Base-by-base conservation (phyloP, 2,797 vertebrate genomes). In the Parambassis ranga region DNA sequence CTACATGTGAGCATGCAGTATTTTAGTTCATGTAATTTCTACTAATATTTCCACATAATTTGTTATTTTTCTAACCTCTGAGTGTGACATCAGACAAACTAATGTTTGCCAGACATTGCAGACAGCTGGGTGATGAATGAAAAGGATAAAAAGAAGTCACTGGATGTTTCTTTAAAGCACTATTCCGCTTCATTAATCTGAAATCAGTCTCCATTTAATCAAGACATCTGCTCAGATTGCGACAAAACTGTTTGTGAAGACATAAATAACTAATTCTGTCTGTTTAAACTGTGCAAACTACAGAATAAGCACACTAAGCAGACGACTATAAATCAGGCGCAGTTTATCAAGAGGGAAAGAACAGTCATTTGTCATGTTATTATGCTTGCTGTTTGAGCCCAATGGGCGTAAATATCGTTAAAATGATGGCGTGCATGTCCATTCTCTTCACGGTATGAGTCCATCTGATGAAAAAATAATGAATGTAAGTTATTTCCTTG, bases 251-350 rank as follows among this genome's bases (percentile, higher is more conserved):
- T 81, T 59, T 79, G 74, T 41, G 31, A 52, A 50, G 62, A 82
- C 47, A 69, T 72, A 85, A 85, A 89, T 63, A 75, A 52, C 30
- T 19, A 44, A 43, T 66, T 79, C 15, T 55, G 57, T 7, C 20
- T 84, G 75, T 88, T 86, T 85, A 72, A 74, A 81, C 70, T 43
- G 47, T 37, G 60, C 32, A 47, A 71, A 59, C 43, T 27, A 42
- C 68, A 57, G 60, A 78, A 53, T 67, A 64, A 52, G 71, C 41
- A 72, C 81, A 84, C 84, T 81, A 65, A 43, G 49, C 53, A 51
- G 65, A 50, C 24, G 23, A 56, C 60, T 27, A 65, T 88, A 77
- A 83, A 85, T 83, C 82, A 80, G 67, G 18, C 76, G 16, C 49
- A 19, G 71, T 62, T 65, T 76, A 53, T 43, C 31, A 53, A n/a